These are phyloP conservation scores for Plumapathes pennacea DNA, from an alignment of 92 coral and sea anemone genomes.

Conservation along the genomic window DNA sequence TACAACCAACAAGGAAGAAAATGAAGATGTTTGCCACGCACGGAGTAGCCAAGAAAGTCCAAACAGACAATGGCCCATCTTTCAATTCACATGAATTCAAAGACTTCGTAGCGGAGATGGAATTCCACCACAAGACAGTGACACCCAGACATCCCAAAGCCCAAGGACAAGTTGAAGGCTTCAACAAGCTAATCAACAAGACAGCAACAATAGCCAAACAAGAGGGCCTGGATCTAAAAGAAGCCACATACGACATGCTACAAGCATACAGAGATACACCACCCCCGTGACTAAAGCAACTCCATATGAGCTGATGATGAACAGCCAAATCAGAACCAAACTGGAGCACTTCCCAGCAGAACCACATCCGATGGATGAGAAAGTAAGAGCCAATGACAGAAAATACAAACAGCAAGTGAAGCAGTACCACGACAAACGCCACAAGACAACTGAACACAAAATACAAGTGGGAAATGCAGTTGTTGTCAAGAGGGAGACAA, in stretches of 20 bases:
- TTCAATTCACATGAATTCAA: constrained; percentile 43
- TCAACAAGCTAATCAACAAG: constrained; percentile 55
- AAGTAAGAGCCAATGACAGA: constrained; percentile 43
- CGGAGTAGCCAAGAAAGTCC: constrained; percentile 29
- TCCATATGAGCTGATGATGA: constrained; percentile 53
- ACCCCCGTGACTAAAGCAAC: constrained; percentile 54
- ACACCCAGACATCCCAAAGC: constrained; percentile 51
- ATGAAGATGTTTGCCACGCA: constrained; percentile 28
- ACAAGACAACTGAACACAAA: constrained; percentile 23
- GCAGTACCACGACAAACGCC: constrained; percentile 49
- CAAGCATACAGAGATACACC: constrained; percentile 56
- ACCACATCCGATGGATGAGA: constrained; percentile 11
- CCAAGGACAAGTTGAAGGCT: constrained; percentile 57
- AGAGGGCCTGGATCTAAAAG: constrained; percentile 15
- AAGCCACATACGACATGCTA: constrained; percentile 52
- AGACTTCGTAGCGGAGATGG: constrained; percentile 11
- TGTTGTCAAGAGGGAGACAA: constrained; percentile 47
- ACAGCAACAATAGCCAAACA: constrained; percentile 30
- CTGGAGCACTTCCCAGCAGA: constrained; percentile 54
- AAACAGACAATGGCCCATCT: constrained; percentile 50
- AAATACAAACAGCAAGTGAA: constrained; percentile 48
- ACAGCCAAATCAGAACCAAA: constrained; percentile 42
- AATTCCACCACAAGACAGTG: constrained; percentile 42
- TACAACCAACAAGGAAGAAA: constrained; percentile 5
- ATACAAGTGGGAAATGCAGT: constrained; percentile 56